A percentile compares a stretch with the other conserved stretches of the same genome.
Conservation (phyloP, 2,113 vertebrate genomes). For the Romanogobio albipinnatus region DNA sequence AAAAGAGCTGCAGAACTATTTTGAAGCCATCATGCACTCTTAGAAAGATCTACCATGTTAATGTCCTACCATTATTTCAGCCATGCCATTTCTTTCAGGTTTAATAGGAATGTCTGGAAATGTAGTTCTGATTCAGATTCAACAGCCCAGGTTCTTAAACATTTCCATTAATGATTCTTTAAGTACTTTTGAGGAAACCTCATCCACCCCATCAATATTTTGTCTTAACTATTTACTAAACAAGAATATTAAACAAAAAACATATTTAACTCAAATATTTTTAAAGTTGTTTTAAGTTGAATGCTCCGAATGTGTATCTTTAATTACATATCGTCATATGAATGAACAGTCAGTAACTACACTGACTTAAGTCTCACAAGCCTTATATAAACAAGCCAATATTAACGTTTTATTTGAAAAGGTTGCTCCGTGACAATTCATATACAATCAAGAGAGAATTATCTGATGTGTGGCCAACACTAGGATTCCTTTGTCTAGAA, state of each 20-base stretch:
- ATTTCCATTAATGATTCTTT: neutral
- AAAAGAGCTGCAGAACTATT: neutral
- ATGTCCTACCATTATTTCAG: neutral
- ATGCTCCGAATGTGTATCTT: neutral
- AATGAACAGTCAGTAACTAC: neutral
- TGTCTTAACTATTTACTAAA: conserved; percentile 8
- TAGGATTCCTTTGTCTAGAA: neutral
- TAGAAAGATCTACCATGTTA: neutral
- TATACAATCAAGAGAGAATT: neutral
- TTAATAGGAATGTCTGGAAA: neutral
- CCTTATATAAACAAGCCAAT: neutral
- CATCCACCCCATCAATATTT: neutral
- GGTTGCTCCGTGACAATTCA: neutral
- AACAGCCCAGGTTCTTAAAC: neutral
- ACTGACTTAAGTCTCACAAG: neutral
- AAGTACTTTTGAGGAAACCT: neutral
- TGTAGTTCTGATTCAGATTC: neutral
- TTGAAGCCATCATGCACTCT: neutral
- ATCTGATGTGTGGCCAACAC: neutral
- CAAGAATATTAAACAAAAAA: neutral
- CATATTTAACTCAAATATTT: neutral
- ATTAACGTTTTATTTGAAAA: neutral
- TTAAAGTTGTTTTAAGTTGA: neutral
- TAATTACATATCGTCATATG: neutral
- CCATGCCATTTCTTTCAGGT: neutral